Conservation (phyloP, 2,888 invertebrate species). For the Brachyopa scutellaris region DNA sequence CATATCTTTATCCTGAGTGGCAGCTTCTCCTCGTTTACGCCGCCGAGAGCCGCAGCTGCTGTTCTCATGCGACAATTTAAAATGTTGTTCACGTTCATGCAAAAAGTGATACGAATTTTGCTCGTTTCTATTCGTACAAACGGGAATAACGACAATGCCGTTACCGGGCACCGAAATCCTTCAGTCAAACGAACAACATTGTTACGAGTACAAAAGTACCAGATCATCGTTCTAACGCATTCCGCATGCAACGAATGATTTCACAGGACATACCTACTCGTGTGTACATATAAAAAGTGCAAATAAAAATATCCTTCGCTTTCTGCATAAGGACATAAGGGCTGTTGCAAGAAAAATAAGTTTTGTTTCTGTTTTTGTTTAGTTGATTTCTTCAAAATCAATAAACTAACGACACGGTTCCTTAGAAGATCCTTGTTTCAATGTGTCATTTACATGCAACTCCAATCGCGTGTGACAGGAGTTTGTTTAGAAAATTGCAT, state of each 20-base stretch:
- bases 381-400: constrained; percentile 26
- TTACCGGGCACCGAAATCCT: constrained; percentile 38
- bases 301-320: constrained; percentile 1
- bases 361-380: too few relatives aligned
- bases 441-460: constrained; percentile 1
- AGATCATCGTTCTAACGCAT: constrained; percentile 56
- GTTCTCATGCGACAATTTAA: constrained; percentile 50
- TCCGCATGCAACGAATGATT: constrained; percentile 29
- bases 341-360: too few relatives aligned
- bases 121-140: constrained; percentile 5
- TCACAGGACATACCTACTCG: not conserved
- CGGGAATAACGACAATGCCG: constrained; percentile 35
- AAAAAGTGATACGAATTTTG: constrained; percentile 59
- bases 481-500: constrained; percentile 33
- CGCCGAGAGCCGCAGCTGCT: not conserved
- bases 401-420: constrained; percentile 34
- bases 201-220: constrained; percentile 1
- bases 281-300: not conserved
- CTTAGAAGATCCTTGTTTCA: constrained; percentile 14
- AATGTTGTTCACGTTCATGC: constrained; percentile 65
- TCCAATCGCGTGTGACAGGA: constrained; percentile 38
- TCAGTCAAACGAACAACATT: not conserved
- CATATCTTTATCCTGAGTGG: constrained; percentile 70
- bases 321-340: not conserved
- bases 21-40: constrained; percentile 33